Conservation (phyloP, 2,797 vertebrate genomes). For the Trichosurus vulpecula region DNA sequence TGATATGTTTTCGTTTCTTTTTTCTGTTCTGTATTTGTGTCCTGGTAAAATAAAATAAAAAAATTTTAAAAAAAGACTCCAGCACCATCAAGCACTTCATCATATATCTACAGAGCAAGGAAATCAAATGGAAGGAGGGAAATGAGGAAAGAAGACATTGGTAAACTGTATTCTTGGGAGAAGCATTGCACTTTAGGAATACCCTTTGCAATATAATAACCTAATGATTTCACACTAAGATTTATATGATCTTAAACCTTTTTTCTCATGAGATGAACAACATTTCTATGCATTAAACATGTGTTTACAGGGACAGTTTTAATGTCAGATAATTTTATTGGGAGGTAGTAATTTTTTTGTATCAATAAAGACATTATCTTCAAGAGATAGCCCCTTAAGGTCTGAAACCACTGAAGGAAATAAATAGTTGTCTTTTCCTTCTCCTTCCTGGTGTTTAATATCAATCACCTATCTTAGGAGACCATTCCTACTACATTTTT, state of each 20-base stretch:
- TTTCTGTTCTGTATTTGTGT: too few species aligned
- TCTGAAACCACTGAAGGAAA: conserved; percentile 53
- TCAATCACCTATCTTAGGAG: conserved; percentile 56
- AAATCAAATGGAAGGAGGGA: conserved; percentile 32
- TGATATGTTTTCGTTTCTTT: too few species aligned
- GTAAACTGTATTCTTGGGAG: conserved; percentile 32
- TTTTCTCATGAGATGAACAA: conserved; percentile 64
- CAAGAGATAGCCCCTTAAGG: conserved; percentile 36
- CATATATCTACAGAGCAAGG: conserved; percentile 26
- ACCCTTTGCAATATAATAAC: conserved; percentile 35
- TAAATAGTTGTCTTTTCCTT: conserved; percentile 27
- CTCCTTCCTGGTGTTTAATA: conserved; percentile 19
- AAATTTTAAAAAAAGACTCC: too few species aligned
- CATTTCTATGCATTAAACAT: conserved; percentile 44
- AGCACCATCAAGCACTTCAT: conserved; percentile 56
- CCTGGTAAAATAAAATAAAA: too few species aligned
- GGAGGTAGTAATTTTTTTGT: conserved; percentile 66
- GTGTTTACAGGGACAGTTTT: conserved; percentile 59
- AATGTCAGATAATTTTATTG: conserved; percentile 60
- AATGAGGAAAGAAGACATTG: conserved; percentile 50
- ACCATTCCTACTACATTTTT: conserved; percentile 5
- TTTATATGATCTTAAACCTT: conserved; percentile 33
- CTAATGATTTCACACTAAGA: conserved; percentile 63
- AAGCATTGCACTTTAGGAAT: conserved; percentile 55
- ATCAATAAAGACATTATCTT: conserved; percentile 70